Conservation (phyloP, 1,140 invertebrate genomes). For the Oryzaephilus surinamensis region DNA sequence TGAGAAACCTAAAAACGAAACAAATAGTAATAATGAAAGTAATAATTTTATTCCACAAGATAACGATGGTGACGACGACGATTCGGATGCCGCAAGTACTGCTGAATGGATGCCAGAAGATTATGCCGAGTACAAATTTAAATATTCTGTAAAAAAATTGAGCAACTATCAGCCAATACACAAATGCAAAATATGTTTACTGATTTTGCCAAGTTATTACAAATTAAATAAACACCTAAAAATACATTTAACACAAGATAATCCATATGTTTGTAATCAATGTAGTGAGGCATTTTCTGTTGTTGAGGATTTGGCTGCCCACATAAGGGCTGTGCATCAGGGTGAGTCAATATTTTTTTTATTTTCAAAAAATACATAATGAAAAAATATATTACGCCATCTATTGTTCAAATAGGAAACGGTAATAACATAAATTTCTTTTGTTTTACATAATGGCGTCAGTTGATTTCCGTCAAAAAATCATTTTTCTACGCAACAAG, state of each 20-base stretch:
- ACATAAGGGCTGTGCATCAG: too few species aligned
- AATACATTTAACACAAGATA: too few species aligned
- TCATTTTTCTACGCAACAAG: slow-evolving; percentile 22
- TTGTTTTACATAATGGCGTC: slow-evolving; percentile 1
- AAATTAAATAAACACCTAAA: too few species aligned
- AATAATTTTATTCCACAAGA: too few species aligned
- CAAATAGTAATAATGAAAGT: too few species aligned
- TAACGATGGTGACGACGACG: slow-evolving; percentile 7
- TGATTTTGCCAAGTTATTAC: too few species aligned
- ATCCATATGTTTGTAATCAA: too few species aligned
- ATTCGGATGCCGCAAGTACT: slow-evolving; percentile 15
- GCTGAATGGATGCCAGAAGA: slow-evolving; percentile 20
- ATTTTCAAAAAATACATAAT: slow-evolving; percentile 7
- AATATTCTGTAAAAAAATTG: slow-evolving; percentile 13
- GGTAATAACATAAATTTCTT: slow-evolving; percentile 21
- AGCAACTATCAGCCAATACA: slow-evolving; percentile 10
- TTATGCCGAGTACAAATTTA: slow-evolving; percentile 20
- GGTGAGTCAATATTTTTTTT: not conserved
- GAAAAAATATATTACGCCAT: slow-evolving; percentile 19
- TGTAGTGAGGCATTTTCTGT: too few species aligned
- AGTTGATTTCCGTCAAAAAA: slow-evolving; percentile 12
- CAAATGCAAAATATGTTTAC: too few species aligned
- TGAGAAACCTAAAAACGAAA: too few species aligned
- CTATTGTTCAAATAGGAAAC: slow-evolving; percentile 19
- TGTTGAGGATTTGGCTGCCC: too few species aligned